These are phyloP conservation scores for Drosophila novamexicana DNA, from an alignment of 1,140 invertebrate species.

Conservation along the genomic window DNA sequence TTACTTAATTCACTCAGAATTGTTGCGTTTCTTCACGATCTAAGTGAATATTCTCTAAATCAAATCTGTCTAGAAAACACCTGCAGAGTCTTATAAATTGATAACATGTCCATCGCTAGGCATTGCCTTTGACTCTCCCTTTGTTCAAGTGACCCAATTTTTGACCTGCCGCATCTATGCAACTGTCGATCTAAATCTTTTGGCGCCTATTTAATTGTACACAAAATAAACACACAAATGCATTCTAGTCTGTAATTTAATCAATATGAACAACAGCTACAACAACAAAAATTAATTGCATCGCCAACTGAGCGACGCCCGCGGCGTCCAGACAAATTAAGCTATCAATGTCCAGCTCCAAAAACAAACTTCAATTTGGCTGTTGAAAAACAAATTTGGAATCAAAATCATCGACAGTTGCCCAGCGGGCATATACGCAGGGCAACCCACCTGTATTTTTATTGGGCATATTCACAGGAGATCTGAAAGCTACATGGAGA, in stretches of 20 bases:
- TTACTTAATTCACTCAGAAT: too few relatives aligned
- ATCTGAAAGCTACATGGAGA: neutral
- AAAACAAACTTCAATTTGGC: slow-evolving; percentile 21
- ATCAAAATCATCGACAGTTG: slow-evolving; percentile 59
- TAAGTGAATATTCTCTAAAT: too few relatives aligned
- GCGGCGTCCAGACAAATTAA: slow-evolving; percentile 18
- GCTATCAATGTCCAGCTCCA: slow-evolving; percentile 9
- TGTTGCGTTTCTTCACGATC: too few relatives aligned
- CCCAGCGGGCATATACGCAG: slow-evolving; percentile 9
- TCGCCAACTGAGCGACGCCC: slow-evolving; percentile 22
- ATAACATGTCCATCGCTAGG: neutral
- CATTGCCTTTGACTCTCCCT: neutral
- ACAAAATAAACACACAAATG: slow-evolving; percentile 44
- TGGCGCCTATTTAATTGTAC: slow-evolving; percentile 67
- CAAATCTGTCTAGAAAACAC: too few relatives aligned
- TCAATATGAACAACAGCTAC: slow-evolving; percentile 46
- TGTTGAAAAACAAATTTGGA: slow-evolving; percentile 58
- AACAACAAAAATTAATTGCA: slow-evolving; percentile 51
- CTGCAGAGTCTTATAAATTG: too few relatives aligned
- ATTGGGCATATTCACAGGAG: slow-evolving; percentile 6
- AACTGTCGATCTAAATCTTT: slow-evolving; percentile 56
- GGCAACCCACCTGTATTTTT: neutral
- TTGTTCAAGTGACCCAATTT: slow-evolving; percentile 50
- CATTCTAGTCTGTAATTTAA: slow-evolving; percentile 65
- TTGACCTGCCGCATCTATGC: slow-evolving; percentile 37